These are phyloP conservation scores for Oligia fasciuncula DNA, from an alignment of 2,888 invertebrate genomes.

Conservation along the genomic window DNA sequence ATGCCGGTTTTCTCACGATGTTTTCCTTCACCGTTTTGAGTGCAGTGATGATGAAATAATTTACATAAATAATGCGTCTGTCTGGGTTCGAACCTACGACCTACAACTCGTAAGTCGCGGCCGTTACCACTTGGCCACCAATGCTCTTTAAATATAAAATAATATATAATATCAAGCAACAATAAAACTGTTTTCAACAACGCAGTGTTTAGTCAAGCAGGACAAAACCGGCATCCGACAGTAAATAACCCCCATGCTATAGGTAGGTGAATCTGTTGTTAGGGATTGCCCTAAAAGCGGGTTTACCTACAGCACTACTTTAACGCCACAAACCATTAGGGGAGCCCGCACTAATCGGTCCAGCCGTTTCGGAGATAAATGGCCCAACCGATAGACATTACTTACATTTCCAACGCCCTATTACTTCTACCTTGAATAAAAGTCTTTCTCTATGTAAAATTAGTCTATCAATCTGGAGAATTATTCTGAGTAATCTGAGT, in stretches of 20 bases:
- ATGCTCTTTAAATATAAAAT: no score
- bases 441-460: conserved; percentile 27
- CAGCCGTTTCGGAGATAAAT: conserved; percentile 60
- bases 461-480: conserved; percentile 16
- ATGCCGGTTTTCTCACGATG: no score
- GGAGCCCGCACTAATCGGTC: conserved; percentile 55
- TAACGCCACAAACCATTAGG: conserved; percentile 59
- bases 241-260: not conserved
- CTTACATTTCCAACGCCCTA: conserved; percentile 50
- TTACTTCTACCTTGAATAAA: conserved; percentile 41
- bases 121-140: no score
- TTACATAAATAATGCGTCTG: no score
- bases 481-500: not conserved
- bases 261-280: conserved; percentile 18
- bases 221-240: not conserved
- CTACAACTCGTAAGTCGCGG: no score
- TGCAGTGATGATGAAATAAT: no score
- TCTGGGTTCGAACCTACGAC: no score
- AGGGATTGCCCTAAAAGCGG: conserved; percentile 33
- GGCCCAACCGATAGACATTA: conserved; percentile 46
- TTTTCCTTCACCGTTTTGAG: no score
- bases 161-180: no score
- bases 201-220: not conserved
- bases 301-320: conserved; percentile 52
- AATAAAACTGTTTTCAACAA: not conserved